Conservation (phyloP, 2,113 vertebrate species). For the Plecotus auritus region DNA sequence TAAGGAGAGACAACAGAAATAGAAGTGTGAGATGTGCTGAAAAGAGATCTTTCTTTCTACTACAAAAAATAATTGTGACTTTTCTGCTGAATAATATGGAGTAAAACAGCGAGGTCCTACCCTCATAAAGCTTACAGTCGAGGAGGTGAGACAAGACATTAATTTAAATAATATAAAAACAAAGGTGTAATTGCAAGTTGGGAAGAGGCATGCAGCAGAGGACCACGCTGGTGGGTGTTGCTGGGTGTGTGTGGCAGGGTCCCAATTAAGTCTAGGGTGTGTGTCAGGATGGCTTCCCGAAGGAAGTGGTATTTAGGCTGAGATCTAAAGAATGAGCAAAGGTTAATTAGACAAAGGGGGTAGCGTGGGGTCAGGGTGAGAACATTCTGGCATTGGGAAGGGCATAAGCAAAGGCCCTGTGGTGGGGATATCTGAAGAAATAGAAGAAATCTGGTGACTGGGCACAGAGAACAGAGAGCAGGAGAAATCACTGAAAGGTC, state of each 20-base stretch:
- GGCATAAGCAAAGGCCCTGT: neutral
- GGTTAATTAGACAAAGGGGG: neutral
- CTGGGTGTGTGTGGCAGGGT: too few species aligned
- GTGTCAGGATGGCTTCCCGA: neutral
- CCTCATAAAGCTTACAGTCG: neutral
- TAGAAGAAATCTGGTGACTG: neutral
- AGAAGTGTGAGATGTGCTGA: neutral
- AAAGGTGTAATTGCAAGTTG: neutral
- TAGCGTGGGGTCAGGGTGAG: neutral
- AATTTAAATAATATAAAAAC: neutral
- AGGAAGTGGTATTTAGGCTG: neutral
- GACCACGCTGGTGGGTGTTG: rapidly evolving
- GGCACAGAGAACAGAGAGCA: neutral
- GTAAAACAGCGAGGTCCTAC: neutral
- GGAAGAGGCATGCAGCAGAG: neutral
- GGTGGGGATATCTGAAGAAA: neutral
- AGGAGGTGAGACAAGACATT: neutral
- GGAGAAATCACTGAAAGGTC: neutral
- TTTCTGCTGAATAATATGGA: neutral
- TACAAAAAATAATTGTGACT: neutral
- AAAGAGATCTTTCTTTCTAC: neutral
- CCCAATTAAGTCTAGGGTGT: too few species aligned
- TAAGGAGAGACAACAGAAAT: neutral
- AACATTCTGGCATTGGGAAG: neutral
- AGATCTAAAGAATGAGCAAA: neutral